A percentile compares a stretch with the other conserved stretches of the same genome.
Conservation (phyloP, 2,888 invertebrate species). For the Leucophora obtusa region DNA sequence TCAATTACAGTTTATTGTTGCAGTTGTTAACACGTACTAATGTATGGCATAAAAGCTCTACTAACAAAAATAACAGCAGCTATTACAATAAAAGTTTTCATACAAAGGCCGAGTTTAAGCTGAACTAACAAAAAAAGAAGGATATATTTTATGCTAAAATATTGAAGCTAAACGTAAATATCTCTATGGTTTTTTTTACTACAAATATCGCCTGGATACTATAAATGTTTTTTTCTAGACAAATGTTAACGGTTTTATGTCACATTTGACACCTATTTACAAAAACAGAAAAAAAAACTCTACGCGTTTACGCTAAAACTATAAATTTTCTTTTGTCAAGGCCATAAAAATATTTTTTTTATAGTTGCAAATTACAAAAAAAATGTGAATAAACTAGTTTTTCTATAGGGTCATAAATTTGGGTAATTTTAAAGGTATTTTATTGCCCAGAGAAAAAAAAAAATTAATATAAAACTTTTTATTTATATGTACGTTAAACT, state of each 20-base stretch:
- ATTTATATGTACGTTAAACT: background rate
- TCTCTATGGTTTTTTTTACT: background rate
- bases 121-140: slow-evolving; percentile 12
- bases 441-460: slow-evolving; percentile 10
- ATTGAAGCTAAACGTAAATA: slow-evolving; percentile 59
- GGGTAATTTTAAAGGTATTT: slow-evolving; percentile 56
- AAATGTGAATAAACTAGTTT: slow-evolving; percentile 28
- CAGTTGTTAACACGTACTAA: slow-evolving; percentile 68
- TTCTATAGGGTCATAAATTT: slow-evolving; percentile 49
- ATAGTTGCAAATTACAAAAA: slow-evolving; percentile 22
- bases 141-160: slow-evolving; percentile 57
- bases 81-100: background rate
- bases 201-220: too few species aligned
- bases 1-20: slow-evolving; percentile 69
- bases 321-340: slow-evolving; percentile 63
- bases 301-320: slow-evolving; percentile 59
- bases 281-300: slow-evolving; percentile 26
- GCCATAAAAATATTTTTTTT: slow-evolving; percentile 61
- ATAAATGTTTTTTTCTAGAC: slow-evolving; percentile 15
- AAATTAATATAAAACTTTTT: slow-evolving; percentile 31
- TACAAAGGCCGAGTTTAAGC: slow-evolving; percentile 7
- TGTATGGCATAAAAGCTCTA: slow-evolving; percentile 55
- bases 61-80: slow-evolving; percentile 14
- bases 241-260: slow-evolving; percentile 63
- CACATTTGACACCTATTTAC: slow-evolving; percentile 60